Conservation (phyloP, 2,888 invertebrate genomes). For the Xestoiulus laeticollis region DNA sequence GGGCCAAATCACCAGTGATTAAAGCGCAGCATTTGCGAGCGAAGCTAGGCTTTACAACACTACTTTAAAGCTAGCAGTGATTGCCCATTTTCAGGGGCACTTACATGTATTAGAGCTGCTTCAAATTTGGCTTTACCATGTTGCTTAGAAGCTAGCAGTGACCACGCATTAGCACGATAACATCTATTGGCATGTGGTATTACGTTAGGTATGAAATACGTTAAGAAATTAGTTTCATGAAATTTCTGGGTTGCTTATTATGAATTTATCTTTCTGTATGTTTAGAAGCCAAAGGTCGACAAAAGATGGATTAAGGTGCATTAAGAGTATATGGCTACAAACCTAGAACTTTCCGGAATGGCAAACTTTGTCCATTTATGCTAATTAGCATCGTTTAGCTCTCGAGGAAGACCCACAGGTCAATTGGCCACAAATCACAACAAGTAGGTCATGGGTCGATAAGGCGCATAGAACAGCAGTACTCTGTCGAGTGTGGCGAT, state of each 20-base stretch:
- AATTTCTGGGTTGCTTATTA: no score
- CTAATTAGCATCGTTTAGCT: constrained; percentile 19
- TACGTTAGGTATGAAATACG: no score
- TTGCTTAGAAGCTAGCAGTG: not conserved
- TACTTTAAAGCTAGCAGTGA: no score
- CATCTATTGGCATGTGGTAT: no score
- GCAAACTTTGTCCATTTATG: not conserved
- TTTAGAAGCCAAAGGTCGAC: not conserved
- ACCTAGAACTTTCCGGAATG: not conserved
- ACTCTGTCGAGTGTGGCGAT: not conserved
- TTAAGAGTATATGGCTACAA: not conserved
- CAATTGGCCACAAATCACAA: not conserved
- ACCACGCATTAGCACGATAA: no score
- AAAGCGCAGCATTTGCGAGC: no score
- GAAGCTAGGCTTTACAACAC: no score
- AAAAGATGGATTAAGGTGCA: not conserved
- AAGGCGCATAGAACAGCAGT: not conserved
- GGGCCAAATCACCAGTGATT: not conserved
- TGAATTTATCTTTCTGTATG: no score
- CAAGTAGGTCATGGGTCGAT: not conserved
- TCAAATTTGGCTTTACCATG: not conserved
- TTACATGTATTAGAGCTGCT: no score
- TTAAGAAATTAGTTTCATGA: no score
- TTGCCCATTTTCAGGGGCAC: no score
- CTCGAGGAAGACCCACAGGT: not conserved